Evolutionary conservation across 2,113 vertebrate genomes (phyloP).

Genomic region (Manacus vitellinus): DNA sequence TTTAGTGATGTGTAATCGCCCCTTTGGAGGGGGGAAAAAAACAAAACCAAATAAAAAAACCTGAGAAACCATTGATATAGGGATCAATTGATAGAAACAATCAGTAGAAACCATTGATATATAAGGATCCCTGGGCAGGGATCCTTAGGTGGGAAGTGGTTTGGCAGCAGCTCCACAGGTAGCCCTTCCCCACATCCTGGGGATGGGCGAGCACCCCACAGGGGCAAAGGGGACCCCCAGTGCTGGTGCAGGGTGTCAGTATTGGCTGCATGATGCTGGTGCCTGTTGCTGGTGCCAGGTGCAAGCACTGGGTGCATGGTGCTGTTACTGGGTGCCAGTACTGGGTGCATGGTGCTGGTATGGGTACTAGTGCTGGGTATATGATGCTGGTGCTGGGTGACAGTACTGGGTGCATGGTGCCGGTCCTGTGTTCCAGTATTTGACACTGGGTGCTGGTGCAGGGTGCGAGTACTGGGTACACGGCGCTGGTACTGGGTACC

Average conservation of each 20-base stretch:
- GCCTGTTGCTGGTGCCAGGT: background rate
- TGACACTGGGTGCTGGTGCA: background rate
- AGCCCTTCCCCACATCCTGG: fast-evolving
- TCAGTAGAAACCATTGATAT: background rate
- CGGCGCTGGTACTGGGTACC: background rate
- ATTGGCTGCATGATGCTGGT: fast-evolving
- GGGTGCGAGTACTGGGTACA: fast-evolving
- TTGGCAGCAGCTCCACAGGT: background rate
- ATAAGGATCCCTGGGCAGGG: background rate
- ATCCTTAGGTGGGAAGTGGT: background rate
- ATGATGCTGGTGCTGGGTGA: too few relatives aligned
- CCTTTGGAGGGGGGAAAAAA: background rate
- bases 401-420: background rate
- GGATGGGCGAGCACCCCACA: background rate
- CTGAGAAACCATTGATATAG: background rate
- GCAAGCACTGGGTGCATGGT: fast-evolving
- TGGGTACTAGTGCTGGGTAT: background rate
- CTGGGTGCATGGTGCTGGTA: background rate
- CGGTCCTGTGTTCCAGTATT: background rate
- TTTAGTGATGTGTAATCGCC: background rate
- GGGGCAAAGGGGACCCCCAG: background rate
- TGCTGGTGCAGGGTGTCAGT: background rate
- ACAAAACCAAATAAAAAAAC: too few relatives aligned
- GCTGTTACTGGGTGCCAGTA: too few relatives aligned
- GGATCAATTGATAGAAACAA: too few relatives aligned